Evolutionary conservation across 2,888 invertebrate species (phyloP).

Genomic region (Nycteola revayana): DNA sequence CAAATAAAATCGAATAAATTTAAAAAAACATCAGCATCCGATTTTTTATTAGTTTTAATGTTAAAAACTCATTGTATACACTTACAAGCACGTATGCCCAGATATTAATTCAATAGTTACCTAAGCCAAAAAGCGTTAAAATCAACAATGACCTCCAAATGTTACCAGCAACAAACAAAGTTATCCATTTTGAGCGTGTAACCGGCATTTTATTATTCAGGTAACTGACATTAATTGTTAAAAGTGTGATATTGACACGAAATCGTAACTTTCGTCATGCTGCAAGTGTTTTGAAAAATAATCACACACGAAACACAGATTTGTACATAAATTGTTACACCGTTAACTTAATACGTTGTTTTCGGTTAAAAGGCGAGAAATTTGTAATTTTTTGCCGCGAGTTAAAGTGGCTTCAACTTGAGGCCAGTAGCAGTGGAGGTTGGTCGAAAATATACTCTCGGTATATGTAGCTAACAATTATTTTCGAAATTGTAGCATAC

Average conservation of each 20-base stretch:
- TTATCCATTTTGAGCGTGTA: slow-evolving; percentile 18
- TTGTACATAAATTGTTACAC: slow-evolving; percentile 53
- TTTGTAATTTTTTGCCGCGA: slow-evolving; percentile 58
- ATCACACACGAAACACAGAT: slow-evolving; percentile 41
- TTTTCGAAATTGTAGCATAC: too few species aligned
- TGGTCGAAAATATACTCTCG: too few species aligned
- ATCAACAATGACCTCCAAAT: slow-evolving; percentile 15
- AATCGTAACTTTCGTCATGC: slow-evolving; percentile 31
- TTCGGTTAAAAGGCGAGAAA: slow-evolving; percentile 67
- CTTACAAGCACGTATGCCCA: too few species aligned
- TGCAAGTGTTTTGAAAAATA: slow-evolving; percentile 40
- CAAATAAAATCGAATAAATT: too few species aligned
- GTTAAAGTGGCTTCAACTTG: slow-evolving; percentile 4
- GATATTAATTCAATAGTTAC: background rate
- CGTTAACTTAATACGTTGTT: slow-evolving; percentile 65
- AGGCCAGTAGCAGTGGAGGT: background rate
- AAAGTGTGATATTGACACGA: slow-evolving; percentile 36
- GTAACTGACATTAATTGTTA: slow-evolving; percentile 31
- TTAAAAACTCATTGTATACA: too few species aligned
- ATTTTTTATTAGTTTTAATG: too few species aligned
- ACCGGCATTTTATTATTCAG: slow-evolving; percentile 23
- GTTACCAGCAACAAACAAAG: slow-evolving; percentile 12
- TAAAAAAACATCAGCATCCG: too few species aligned
- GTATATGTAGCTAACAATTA: too few species aligned
- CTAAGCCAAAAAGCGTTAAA: slow-evolving; percentile 22